Conservation (phyloP, 2,888 invertebrate genomes). For the Linyphia triangularis region DNA sequence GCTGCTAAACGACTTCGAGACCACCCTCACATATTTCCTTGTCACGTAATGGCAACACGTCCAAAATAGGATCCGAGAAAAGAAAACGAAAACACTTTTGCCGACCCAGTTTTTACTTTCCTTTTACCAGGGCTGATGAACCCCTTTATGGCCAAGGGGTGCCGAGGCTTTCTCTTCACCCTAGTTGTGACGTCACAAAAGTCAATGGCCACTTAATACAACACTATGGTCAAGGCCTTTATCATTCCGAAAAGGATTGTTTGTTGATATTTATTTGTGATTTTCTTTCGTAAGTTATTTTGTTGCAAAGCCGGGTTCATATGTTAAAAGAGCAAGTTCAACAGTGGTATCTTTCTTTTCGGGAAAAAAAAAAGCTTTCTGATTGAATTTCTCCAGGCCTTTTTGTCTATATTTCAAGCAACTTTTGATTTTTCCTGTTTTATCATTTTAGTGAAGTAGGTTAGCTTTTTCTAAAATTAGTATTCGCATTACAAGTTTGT, state of each 20-base stretch:
- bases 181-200: conserved; percentile 54
- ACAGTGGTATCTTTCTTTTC: too few species aligned
- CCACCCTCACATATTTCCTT: conserved; percentile 26
- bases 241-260: not conserved
- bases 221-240: conserved; percentile 63
- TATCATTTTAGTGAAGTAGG: too few species aligned
- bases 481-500: too few species aligned
- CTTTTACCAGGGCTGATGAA: conserved; percentile 45
- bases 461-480: too few species aligned
- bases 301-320: not conserved
- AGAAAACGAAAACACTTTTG: conserved; percentile 16
- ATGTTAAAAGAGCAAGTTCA: conserved; percentile 10
- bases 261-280: not conserved
- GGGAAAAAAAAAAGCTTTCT: too few species aligned
- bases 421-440: too few species aligned
- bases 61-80: not conserved
- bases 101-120: conserved; percentile 67
- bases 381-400: too few species aligned
- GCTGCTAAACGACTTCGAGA: not conserved
- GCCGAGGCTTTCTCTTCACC: not conserved
- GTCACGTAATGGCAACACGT: conserved; percentile 29
- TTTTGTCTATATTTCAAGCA: too few species aligned
- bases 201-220: conserved; percentile 59
- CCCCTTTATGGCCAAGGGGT: conserved; percentile 5
- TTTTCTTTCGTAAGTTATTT: not conserved